Conservation (phyloP, 1,140 invertebrate species). For the Sitodiplosis mosellana region DNA sequence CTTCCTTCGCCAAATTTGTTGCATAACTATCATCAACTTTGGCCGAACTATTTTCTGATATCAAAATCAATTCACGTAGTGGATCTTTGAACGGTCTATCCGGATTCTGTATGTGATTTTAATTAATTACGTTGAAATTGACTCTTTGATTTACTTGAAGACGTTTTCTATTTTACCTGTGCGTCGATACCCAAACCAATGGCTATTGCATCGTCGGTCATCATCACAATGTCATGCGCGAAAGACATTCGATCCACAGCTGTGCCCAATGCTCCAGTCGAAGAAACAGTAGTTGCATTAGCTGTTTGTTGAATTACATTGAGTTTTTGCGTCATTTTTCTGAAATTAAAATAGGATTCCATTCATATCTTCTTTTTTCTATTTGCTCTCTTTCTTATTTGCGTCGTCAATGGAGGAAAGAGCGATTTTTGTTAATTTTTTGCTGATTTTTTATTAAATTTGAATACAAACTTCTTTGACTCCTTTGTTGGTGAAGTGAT, state of each 20-base stretch:
- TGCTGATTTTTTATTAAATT: too few relatives aligned
- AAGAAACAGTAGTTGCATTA: neutral
- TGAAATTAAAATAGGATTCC: too few relatives aligned
- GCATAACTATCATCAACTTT: constrained; percentile 19
- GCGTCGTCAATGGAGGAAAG: too few relatives aligned
- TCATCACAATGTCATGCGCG: constrained; percentile 39
- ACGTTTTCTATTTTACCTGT: neutral
- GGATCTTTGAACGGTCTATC: constrained; percentile 24
- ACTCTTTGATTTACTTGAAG: neutral
- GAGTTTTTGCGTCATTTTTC: too few relatives aligned
- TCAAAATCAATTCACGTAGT: constrained; percentile 31
- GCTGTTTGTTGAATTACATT: too few relatives aligned
- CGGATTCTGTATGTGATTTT: too few relatives aligned
- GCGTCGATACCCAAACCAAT: neutral
- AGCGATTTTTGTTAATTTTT: too few relatives aligned
- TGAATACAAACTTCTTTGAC: constrained; percentile 31
- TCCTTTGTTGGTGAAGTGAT: constrained; percentile 67
- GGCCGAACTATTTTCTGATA: constrained; percentile 23
- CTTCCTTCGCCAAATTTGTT: constrained; percentile 28
- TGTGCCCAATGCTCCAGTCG: constrained; percentile 33
- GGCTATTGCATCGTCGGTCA: constrained; percentile 20
- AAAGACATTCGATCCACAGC: constrained; percentile 70
- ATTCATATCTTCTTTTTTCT: too few relatives aligned
- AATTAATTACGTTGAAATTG: neutral
- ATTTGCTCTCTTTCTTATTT: too few relatives aligned